These are phyloP conservation scores for Eurystomus gularis DNA, from an alignment of 2,113 vertebrate species.

Conservation along the genomic window DNA sequence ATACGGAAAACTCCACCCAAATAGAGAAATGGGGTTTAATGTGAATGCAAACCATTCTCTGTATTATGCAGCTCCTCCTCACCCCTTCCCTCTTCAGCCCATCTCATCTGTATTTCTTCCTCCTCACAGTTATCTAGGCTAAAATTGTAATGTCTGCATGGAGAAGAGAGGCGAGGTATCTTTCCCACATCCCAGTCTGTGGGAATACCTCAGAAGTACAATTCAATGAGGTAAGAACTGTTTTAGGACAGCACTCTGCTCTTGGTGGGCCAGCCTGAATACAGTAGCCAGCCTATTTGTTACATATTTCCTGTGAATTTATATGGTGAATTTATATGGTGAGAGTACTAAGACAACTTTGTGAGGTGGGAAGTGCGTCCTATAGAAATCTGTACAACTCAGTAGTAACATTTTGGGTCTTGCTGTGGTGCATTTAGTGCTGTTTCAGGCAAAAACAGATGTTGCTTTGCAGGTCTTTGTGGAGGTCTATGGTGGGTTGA, in stretches of 20 bases:
- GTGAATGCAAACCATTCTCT: background rate
- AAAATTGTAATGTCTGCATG: background rate
- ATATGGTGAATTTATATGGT: too few relatives aligned
- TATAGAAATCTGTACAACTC: background rate
- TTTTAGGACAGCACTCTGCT: background rate
- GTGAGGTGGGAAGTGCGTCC: background rate
- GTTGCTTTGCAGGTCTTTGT: background rate
- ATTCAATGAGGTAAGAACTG: background rate
- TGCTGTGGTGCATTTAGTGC: background rate
- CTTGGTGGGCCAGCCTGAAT: background rate
- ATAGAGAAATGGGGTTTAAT: background rate
- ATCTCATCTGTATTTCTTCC: background rate
- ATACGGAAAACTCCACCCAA: background rate
- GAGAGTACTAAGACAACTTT: background rate
- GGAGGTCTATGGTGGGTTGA: background rate
- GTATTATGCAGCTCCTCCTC: accelerated
- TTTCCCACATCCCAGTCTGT: background rate
- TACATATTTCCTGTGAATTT: background rate
- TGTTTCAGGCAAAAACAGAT: background rate
- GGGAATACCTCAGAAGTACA: background rate
- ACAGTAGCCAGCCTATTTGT: background rate
- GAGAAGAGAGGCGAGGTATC: background rate
- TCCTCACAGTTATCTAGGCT: background rate
- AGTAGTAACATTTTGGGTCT: background rate
- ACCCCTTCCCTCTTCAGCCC: background rate